phyloP scores from a whole-genome alignment of 2,113 vertebrate genomes.

The Tyrannus savana region DNA sequence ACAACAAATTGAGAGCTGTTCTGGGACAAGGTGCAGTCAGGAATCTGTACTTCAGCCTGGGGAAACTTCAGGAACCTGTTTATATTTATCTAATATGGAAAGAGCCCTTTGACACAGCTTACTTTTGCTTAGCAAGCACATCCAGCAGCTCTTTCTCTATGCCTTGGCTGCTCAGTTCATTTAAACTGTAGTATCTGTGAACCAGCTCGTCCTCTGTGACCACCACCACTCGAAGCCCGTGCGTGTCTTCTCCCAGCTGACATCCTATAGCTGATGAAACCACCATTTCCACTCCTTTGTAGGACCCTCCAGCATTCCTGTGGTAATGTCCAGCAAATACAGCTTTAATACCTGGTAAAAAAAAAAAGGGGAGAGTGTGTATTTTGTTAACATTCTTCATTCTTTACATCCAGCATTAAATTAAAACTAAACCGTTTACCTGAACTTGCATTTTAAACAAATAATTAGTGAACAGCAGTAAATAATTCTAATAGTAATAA shows the following conservation, averaged over 20 bases:
- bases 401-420: not conserved
- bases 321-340: conserved; percentile 97
- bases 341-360: conserved; percentile 84
- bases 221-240: conserved; percentile 88
- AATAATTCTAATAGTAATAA: not conserved
- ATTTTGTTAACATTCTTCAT: not conserved
- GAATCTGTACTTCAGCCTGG: not conserved
- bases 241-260: conserved; percentile 88
- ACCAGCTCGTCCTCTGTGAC: conserved; percentile 83
- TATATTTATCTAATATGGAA: not conserved
- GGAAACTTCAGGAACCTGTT: not conserved
- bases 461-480: not conserved
- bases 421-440: not conserved
- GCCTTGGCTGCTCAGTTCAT: conserved; percentile 77
- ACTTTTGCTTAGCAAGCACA: conserved; percentile 71
- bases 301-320: conserved; percentile 87
- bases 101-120: not conserved
- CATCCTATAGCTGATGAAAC: conserved; percentile 95
- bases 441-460: not conserved
- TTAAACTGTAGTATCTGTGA: conserved; percentile 89
- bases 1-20: not conserved
- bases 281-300: conserved; percentile 89
- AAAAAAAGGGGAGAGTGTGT: not conserved
- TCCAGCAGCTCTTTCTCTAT: conserved; percentile 82
- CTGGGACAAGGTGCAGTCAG: not conserved